These are phyloP conservation scores for Cinclus mexicanus DNA, from an alignment of 2,113 vertebrate genomes.

Conservation along the genomic window DNA sequence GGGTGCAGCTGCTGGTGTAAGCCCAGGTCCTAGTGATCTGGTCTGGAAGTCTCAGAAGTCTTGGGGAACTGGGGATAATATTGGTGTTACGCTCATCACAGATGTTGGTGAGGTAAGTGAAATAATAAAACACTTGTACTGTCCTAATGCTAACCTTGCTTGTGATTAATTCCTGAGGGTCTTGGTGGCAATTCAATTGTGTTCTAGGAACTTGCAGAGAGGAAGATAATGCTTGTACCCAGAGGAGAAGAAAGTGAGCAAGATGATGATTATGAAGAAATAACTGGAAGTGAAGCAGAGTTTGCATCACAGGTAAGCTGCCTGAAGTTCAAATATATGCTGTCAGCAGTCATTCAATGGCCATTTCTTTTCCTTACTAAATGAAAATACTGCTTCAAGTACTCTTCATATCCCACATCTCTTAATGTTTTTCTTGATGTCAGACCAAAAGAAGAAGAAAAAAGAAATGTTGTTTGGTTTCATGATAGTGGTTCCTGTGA, in stretches of 20 bases:
- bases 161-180: neutral
- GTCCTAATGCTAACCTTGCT: neutral
- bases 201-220: conserved; percentile 78
- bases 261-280: conserved; percentile 72
- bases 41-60: conserved; percentile 77
- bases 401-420: neutral
- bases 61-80: conserved; percentile 72
- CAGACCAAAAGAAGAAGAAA: conserved; percentile 82
- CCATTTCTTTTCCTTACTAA: neutral
- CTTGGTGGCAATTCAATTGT: neutral
- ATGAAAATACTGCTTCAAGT: neutral
- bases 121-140: neutral
- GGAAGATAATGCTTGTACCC: conserved; percentile 61
- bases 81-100: conserved; percentile 77
- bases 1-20: conserved; percentile 73
- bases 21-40: conserved; percentile 73
- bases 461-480: conserved; percentile 85
- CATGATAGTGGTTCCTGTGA: conserved; percentile 68
- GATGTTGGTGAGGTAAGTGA: conserved; percentile 74
- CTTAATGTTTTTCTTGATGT: conserved; percentile 39
- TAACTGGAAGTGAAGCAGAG: conserved; percentile 62
- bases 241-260: conserved; percentile 59
- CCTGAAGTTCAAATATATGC: neutral
- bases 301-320: conserved; percentile 72
- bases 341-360: neutral